phyloP scores from a whole-genome alignment of 2,888 invertebrate genomes.

The Dryocosmus kuriphilus region DNA sequence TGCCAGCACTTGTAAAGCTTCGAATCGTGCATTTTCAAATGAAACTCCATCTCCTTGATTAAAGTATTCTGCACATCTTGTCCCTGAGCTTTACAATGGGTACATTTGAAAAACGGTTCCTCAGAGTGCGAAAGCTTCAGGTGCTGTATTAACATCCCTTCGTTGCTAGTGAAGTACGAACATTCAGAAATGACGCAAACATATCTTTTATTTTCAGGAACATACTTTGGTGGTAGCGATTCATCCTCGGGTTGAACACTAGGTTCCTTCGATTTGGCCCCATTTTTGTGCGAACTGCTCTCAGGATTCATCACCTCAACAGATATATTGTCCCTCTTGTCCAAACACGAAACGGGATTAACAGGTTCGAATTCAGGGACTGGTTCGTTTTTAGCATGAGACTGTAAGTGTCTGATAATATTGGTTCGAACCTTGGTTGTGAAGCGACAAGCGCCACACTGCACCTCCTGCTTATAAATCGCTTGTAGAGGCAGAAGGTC shows the following conservation, averaged over 20 bases:
- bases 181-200: constrained; percentile 87
- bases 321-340: constrained; percentile 88
- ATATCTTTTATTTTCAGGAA: constrained; percentile 79
- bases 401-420: constrained; percentile 84
- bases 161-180: constrained; percentile 85
- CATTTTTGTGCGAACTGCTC: constrained; percentile 81
- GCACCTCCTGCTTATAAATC: constrained; percentile 81
- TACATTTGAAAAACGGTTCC: constrained; percentile 82
- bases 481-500: constrained; percentile 83
- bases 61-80: constrained; percentile 78
- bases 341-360: constrained; percentile 90
- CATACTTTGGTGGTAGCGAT: constrained; percentile 71
- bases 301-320: constrained; percentile 92
- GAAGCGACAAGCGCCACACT: constrained; percentile 85
- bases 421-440: constrained; percentile 86
- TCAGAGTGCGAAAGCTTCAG: constrained; percentile 85
- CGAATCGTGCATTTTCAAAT: constrained; percentile 87
- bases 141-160: constrained; percentile 85
- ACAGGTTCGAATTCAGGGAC: constrained; percentile 86
- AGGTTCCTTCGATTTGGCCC: constrained; percentile 66
- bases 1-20: constrained; percentile 86
- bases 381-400: constrained; percentile 82
- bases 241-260: constrained; percentile 60
- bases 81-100: constrained; percentile 84
- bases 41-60: constrained; percentile 83